Conservation (phyloP, 2,888 invertebrate genomes). For the Pachycephus smyrnensis region DNA sequence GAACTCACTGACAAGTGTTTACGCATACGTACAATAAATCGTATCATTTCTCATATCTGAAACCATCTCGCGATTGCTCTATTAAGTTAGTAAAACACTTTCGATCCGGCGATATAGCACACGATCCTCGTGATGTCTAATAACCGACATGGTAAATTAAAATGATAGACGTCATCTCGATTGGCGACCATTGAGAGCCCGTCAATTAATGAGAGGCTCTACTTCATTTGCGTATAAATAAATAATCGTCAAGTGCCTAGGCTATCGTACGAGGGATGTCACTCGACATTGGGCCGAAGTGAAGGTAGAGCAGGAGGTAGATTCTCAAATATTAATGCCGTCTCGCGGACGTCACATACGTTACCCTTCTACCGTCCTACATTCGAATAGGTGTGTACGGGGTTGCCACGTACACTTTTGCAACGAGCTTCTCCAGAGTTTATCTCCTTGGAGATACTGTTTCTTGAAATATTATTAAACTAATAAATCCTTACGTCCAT, state of each 20-base stretch:
- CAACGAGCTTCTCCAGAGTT: neutral
- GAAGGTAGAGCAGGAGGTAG: conserved; percentile 27
- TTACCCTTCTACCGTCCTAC: conserved; percentile 36
- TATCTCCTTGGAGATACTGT: neutral
- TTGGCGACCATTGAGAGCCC: conserved; percentile 60
- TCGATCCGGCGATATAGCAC: neutral
- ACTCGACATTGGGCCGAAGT: conserved; percentile 39
- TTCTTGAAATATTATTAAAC: neutral
- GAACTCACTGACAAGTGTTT: neutral
- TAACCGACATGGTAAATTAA: conserved; percentile 59
- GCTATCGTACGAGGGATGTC: conserved; percentile 40
- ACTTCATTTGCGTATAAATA: conserved; percentile 60
- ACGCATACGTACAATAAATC: neutral
- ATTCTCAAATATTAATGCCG: conserved; percentile 59
- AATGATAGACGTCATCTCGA: conserved; percentile 57
- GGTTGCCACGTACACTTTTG: neutral
- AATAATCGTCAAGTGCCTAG: conserved; percentile 54
- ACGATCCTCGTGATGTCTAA: conserved; percentile 45
- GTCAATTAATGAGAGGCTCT: conserved; percentile 60
- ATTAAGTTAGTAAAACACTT: neutral
- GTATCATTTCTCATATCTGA: neutral
- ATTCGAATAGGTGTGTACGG: neutral
- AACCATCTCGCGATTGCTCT: neutral
- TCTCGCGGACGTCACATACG: conserved; percentile 57
- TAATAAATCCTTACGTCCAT: neutral